phyloP scores from a whole-genome alignment of 2,113 vertebrate species.

The Elachura formosa region DNA sequence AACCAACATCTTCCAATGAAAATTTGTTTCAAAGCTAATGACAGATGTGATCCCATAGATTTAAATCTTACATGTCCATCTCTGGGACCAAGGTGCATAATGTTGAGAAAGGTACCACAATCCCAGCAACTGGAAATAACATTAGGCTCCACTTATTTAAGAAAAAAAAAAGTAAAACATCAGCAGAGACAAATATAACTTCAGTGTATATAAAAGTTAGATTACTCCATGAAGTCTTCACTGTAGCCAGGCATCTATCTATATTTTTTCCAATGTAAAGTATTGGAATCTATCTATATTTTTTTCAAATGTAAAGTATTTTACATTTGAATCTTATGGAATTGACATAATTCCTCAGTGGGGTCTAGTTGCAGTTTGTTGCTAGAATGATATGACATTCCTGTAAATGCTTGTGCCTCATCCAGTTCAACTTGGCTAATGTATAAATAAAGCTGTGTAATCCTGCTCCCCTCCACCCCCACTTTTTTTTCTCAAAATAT shows the following conservation, averaged over 20 bases:
- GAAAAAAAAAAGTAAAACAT: neutral
- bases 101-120: neutral
- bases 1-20: neutral
- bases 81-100: neutral
- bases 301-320: neutral
- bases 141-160: neutral
- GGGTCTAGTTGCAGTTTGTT: neutral
- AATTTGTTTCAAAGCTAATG: neutral
- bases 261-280: neutral
- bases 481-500: neutral
- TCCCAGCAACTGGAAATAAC: neutral
- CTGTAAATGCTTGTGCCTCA: neutral
- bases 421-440: neutral
- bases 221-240: neutral
- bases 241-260: neutral
- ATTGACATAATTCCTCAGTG: fast-evolving
- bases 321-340: neutral
- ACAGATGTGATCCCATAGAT: neutral
- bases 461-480: fast-evolving
- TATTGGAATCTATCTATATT: neutral
- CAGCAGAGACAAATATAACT: neutral
- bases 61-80: neutral
- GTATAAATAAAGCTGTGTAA: neutral
- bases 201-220: neutral
- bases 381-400: neutral